These are phyloP conservation scores for Drosophila subpulchrella DNA, from an alignment of 1,140 invertebrate species.

Conservation along the genomic window DNA sequence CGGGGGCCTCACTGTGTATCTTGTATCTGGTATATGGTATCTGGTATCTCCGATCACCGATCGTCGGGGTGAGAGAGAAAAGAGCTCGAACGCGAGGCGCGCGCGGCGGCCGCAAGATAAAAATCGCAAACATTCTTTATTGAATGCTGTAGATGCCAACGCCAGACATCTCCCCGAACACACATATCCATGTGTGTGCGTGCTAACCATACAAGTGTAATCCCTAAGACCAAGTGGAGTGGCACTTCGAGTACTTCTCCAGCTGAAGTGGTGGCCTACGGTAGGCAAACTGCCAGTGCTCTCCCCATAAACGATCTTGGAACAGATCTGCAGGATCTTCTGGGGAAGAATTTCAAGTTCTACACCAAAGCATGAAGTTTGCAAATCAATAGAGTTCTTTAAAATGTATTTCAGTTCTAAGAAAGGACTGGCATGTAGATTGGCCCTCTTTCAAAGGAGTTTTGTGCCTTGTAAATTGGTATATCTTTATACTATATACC, in stretches of 20 bases:
- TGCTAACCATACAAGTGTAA: conserved; percentile 16
- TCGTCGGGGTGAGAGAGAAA: conserved; percentile 28
- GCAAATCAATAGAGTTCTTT: neutral
- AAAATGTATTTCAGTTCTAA: neutral
- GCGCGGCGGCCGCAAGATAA: conserved; percentile 57
- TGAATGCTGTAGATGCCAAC: conserved; percentile 80
- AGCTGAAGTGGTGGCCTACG: conserved; percentile 46
- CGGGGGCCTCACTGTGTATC: conserved; percentile 9
- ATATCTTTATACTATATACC: too few species aligned
- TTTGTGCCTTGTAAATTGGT: too few species aligned
- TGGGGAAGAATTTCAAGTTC: neutral
- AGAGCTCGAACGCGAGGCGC: conserved; percentile 40
- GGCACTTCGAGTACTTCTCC: conserved; percentile 73
- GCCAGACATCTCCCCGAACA: conserved; percentile 21
- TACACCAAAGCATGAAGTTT: too few species aligned
- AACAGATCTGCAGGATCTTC: conserved; percentile 15
- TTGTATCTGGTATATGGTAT: conserved; percentile 39
- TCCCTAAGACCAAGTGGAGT: conserved; percentile 69
- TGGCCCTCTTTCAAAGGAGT: too few species aligned
- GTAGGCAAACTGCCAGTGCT: conserved; percentile 3
- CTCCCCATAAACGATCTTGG: neutral
- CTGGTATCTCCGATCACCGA: conserved; percentile 42
- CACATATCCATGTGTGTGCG: conserved; percentile 9
- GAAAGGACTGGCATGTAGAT: neutral
- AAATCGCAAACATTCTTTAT: conserved; percentile 83